Percentiles rank a stretch among this genome's conserved stretches.
Conservation (phyloP, 2,797 vertebrate species). For the Neopelma chrysocephalum region DNA sequence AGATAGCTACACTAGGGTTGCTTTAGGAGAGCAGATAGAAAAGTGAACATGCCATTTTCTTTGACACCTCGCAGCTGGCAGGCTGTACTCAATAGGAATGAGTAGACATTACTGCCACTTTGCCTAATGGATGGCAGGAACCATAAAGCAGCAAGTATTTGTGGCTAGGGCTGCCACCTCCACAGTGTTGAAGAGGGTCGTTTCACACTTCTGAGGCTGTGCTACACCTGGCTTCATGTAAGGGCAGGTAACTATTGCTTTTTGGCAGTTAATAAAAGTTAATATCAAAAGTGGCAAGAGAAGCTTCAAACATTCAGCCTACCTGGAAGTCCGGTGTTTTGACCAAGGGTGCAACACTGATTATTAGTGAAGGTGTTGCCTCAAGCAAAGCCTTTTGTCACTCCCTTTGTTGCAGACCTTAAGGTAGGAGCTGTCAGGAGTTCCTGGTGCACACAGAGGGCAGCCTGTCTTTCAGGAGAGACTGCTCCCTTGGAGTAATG, state of each 20-base stretch:
- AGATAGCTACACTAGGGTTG: not conserved
- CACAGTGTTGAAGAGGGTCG: not conserved
- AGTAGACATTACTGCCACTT: not conserved
- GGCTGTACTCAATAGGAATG: not conserved
- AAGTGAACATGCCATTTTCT: not conserved
- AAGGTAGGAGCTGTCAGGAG: not conserved
- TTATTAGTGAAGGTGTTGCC: not conserved
- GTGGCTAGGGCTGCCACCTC: not conserved
- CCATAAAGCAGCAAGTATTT: not conserved
- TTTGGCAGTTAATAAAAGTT: not conserved
- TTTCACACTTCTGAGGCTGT: not conserved
- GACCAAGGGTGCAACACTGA: fast-evolving
- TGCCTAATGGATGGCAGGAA: not conserved
- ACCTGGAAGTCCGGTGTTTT: not conserved
- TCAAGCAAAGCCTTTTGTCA: not conserved
- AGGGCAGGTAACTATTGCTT: not conserved
- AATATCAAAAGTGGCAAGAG: not conserved
- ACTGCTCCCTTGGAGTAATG: not conserved
- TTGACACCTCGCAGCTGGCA: not conserved
- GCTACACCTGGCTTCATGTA: not conserved
- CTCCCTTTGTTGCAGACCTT: not conserved
- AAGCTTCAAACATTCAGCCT: not conserved
- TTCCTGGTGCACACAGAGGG: not conserved
- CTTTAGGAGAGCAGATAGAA: not conserved
- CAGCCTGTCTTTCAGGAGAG: not conserved